phyloP scores from a whole-genome alignment of 2,113 vertebrate genomes.

The Caloenas nicobarica region DNA sequence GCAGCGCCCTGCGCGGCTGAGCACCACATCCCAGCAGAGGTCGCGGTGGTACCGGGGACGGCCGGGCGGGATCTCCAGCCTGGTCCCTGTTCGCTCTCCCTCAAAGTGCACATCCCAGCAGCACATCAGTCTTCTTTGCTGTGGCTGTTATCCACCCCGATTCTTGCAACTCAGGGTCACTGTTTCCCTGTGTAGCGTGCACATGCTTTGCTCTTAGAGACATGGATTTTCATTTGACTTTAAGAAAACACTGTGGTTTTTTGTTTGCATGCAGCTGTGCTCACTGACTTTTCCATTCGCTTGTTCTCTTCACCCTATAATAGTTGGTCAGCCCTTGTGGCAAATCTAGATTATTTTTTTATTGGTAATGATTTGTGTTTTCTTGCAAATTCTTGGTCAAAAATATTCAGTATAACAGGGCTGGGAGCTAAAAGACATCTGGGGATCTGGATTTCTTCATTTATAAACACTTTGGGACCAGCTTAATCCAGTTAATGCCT shows the following conservation, averaged over 20 bases:
- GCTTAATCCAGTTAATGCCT: background rate
- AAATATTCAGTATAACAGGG: background rate
- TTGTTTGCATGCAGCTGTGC: background rate
- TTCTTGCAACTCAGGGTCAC: background rate
- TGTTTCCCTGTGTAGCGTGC: accelerated
- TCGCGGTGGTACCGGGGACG: background rate
- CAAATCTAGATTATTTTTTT: background rate
- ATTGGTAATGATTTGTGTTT: background rate
- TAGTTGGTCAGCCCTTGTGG: background rate
- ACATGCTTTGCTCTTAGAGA: background rate
- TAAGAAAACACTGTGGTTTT: background rate
- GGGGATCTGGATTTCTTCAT: background rate
- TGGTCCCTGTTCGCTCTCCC: accelerated
- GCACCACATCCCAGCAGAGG: background rate
- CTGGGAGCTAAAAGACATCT: background rate
- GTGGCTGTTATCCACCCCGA: accelerated
- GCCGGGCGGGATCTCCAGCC: background rate
- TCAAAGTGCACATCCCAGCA: accelerated
- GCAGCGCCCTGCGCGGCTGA: background rate
- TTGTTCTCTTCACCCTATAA: background rate
- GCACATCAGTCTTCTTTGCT: accelerated
- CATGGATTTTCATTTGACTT: background rate
- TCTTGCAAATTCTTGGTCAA: background rate
- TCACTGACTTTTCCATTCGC: background rate
- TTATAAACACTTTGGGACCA: background rate